Evolutionary conservation across 2,888 invertebrate genomes (phyloP), one percentile per base, ranked within the genome.

Genomic region (Apamea monoglypha): DNA sequence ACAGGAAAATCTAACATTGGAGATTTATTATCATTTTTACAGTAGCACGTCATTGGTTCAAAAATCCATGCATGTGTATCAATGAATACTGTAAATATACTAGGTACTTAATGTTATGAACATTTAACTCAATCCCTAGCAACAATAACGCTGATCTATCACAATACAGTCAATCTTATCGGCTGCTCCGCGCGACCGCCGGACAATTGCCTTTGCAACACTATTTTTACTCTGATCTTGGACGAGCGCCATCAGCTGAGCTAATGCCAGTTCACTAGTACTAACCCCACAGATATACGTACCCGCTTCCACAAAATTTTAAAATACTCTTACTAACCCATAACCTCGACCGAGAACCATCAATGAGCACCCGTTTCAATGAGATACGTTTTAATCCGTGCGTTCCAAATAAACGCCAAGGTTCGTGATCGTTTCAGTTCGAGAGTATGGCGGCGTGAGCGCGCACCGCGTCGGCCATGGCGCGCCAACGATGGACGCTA

Each of bases 211-310:
- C 94, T 95, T 94, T 94, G 93, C 94, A 92, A 92, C 91, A 94
- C 96, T 96, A 96, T 96, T 97, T 96, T 96, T 96, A 96, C 91
- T 90, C 91, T 90, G 92, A 92, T 94, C 93, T 96, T 96, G 96
- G 96, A 95, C 90, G 91, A 81, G 85, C 95, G 96, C 97, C 96
- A 96, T 94, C 92, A 92, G 91, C 90, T 97, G 97, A 91, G 98
- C 97, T 83, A 95, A 96, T 97, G 94, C 96, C 98, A 93, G 97
- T 98, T 93, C 92, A 97, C 89, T 97, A 86, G 64, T 88, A 98
- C 93, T 98, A 98, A 95, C 97, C 97, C 91, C 96, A 92, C 97
- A 91, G 91, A 92, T 93, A 94, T 93, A 93, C 94, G 93, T 92
- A 93, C 94, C 94, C 93, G 94, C 94, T 94, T 92, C 92, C 88